Percentiles rank a stretch among this genome's conserved stretches.
phyloP scores from a whole-genome alignment of 2,888 invertebrate genomes.

The Allygus modestus region DNA sequence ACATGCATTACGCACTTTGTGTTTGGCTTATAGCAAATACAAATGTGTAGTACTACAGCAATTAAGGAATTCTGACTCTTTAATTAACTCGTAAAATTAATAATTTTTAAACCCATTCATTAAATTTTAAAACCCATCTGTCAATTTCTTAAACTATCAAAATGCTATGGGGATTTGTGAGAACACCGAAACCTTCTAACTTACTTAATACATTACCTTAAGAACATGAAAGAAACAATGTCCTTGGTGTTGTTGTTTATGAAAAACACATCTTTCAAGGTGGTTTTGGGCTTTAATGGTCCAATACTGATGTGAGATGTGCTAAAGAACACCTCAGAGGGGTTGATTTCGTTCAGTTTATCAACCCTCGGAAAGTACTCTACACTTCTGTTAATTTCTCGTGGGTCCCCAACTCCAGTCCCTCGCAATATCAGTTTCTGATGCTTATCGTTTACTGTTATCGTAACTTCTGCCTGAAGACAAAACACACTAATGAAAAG shows the following conservation, averaged over 20 bases:
- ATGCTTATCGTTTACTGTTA: background rate
- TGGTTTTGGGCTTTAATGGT: background rate
- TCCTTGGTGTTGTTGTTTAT: constrained; percentile 6
- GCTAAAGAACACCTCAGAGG: background rate
- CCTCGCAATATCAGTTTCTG: background rate
- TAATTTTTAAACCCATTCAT: no score
- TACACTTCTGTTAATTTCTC: background rate
- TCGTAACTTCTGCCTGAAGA: background rate
- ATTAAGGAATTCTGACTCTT: no score
- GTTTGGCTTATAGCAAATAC: no score
- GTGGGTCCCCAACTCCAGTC: background rate
- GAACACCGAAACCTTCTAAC: no score
- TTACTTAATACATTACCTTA: no score
- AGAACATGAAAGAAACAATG: background rate
- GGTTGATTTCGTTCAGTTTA: background rate
- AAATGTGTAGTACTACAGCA: no score
- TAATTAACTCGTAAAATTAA: no score
- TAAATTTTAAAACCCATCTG: no score
- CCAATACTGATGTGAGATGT: background rate
- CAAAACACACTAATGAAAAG: no score
- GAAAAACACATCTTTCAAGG: constrained; percentile 8
- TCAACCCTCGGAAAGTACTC: background rate
- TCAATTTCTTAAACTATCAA: no score
- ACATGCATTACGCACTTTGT: no score
- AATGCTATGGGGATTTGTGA: no score